Base-by-base conservation (phyloP, 2,113 vertebrate species). In the Poeciliopsis prolifica region DNA sequence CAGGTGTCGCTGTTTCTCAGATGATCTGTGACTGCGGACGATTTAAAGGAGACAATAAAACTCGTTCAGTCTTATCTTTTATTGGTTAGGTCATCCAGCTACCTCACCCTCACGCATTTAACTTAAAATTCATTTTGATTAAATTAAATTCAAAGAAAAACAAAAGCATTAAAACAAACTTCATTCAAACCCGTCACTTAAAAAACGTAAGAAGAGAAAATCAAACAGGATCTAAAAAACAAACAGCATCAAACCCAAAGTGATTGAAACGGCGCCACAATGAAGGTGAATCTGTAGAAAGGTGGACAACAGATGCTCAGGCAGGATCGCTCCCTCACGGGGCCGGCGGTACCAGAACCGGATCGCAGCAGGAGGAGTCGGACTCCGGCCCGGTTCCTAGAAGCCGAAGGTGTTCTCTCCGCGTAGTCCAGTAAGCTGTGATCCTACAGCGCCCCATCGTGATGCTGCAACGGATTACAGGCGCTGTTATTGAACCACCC, bases 401-500 rank as follows among this genome's bases (percentile, higher is more conserved):
- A 95, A 94, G 86, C 98, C 98, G 66, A 99, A 99, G 2, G 98
- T 99, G 93, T 99, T 99, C 91, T 99, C 97, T 68, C 97, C 97
- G 42, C 97, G n/a, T n/a, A n/a, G n/a, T n/a, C n/a, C n/a, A n/a
- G n/a, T n/a, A n/a, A n/a, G n/a, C n/a, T n/a, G n/a, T n/a, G n/a
- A n/a, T n/a, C n/a, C n/a, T n/a, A n/a, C 84, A 99, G 97, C 89
- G 97, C 87, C 97, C 98, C 97, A 99, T 99, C 70, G 97, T 98
- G 94, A 98, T 94, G 94, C 98, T 99, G 94, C 42, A 93, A 74
- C 72, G 26, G 13, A n/a, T 10, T 8, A 48, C 17, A 5, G 44
- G 17, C 44, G 5, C 44, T 4, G 5, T 48, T 19, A 48, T 7
- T 48, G 6, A 19, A 48, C 44, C 17, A 48, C 17, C 17, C 44